Percentiles rank a stretch among this genome's conserved stretches.
Evolutionary conservation across 2,113 vertebrate species (phyloP).

Genomic region (Corapipo altera): DNA sequence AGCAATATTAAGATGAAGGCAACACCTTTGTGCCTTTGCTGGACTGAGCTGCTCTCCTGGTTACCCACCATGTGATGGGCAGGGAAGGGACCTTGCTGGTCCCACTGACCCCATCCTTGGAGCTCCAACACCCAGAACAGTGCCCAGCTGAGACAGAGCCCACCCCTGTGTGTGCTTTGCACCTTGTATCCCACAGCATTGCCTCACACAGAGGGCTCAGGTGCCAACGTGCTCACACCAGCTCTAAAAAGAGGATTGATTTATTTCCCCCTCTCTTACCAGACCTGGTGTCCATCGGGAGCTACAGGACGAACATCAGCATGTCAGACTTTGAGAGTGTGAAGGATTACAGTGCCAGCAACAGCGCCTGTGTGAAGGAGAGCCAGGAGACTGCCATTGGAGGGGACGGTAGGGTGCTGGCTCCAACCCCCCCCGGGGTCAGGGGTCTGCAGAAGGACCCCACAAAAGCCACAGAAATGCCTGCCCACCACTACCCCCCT

Average conservation of each 20-base stretch:
- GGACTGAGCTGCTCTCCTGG: neutral
- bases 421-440: rapidly evolving
- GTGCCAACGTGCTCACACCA: rapidly evolving
- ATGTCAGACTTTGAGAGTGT: constrained; percentile 73
- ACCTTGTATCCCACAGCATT: rapidly evolving
- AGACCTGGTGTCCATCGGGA: constrained; percentile 78
- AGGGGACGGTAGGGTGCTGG: constrained; percentile 41
- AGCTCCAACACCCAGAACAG: rapidly evolving
- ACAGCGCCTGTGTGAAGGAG: neutral
- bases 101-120: rapidly evolving
- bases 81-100: neutral
- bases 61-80: rapidly evolving
- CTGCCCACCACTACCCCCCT: rapidly evolving
- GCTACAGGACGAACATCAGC: constrained; percentile 79
- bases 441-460: neutral
- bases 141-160: neutral
- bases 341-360: constrained; percentile 48
- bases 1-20: rapidly evolving
- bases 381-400: constrained; percentile 55
- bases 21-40: rapidly evolving
- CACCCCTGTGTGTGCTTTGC: rapidly evolving
- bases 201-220: rapidly evolving
- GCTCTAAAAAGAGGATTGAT: rapidly evolving
- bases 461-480: neutral
- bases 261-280: neutral